Base-by-base conservation (phyloP, 2,888 invertebrate genomes). In the Ennomos erosarius region DNA sequence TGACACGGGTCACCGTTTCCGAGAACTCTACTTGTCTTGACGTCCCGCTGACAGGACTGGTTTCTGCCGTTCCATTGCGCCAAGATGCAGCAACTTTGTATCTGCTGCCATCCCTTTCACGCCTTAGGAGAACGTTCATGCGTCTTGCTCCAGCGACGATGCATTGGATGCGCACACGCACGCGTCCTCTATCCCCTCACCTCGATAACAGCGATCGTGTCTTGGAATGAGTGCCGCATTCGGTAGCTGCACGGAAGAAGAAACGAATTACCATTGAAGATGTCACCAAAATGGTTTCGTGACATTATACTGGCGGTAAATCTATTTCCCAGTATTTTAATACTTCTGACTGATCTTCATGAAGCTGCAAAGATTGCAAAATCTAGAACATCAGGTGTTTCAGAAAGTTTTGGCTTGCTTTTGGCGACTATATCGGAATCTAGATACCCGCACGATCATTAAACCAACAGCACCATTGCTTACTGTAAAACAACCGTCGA, bases 1-100 rank as follows among this genome's bases (percentile, higher is more conserved):
- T 91, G 92, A 91, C 92, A 91, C 87, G 84, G 92, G 90, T 92
- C 92, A 91, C 90, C 84, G 84, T 91, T 92, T 92, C 92, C 85
- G 78, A 90, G 92, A 92, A 92, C 85, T 83, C 85, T 84, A 84
- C 85, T 89, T 84, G 90, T 89, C 90, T 90, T 91, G 91, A 92
- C 85, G 88, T 89, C 84, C 87, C 88, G 89, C 85, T 92, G 92
- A 92, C 91, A 90, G 89, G 89, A 91, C 91, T 85, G 92, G 92
- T 92, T 91, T 89, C 68, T 88, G 88, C 84, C 82, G 84, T 86
- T 85, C 84, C 77, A 81, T 85, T 85, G 82, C 76, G 81, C 80
- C 79, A 82, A 81, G 78, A 79, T 81, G 82, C 79, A 74, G 85
- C 81, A 86, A 90, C 88, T 84, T 87, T 89, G 88, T 90, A 75